A percentile compares a stretch with the other conserved stretches of the same genome.
These are phyloP conservation scores for Phengaris arion DNA, from an alignment of 2,888 invertebrate genomes.

Conservation along the genomic window DNA sequence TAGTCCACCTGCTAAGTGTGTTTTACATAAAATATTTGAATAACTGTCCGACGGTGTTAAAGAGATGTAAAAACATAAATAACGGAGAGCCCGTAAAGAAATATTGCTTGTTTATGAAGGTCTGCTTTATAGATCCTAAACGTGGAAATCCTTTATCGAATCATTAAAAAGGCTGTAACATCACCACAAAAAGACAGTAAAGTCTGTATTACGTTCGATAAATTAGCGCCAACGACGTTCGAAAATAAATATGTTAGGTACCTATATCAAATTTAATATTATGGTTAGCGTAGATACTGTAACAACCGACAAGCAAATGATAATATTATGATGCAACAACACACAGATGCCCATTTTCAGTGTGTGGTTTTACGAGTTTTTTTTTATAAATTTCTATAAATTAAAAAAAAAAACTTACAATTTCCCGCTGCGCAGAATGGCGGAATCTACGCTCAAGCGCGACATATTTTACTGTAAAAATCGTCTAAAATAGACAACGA, in stretches of 20 bases:
- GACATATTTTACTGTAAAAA: no score
- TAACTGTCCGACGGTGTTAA: conserved; percentile 30
- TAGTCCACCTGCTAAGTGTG: conserved; percentile 29
- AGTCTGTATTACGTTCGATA: conserved; percentile 47
- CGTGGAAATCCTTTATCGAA: conserved; percentile 63
- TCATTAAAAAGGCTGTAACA: conserved; percentile 61
- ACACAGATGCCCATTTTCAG: no score
- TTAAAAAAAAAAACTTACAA: no score
- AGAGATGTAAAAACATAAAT: conserved; percentile 57
- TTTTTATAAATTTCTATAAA: no score
- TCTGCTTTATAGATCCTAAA: conserved; percentile 64
- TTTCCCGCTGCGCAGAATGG: no score
- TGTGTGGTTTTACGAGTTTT: no score
- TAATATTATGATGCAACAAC: no score
- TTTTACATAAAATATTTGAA: conserved; percentile 30
- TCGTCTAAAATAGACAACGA: background rate
- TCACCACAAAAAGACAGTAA: conserved; percentile 62
- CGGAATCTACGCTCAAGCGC: background rate
- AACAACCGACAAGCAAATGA: no score
- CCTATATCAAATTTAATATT: background rate
- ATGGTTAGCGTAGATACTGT: no score
- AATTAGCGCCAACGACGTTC: conserved; percentile 30
- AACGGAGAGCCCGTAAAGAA: conserved; percentile 61
- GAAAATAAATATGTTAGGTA: background rate
- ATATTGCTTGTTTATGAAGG: conserved; percentile 74